Evolutionary conservation across 2,797 vertebrate species (phyloP), one percentile per base, ranked within the genome.

Genomic region (Parauchenoglanis punctatus): DNA sequence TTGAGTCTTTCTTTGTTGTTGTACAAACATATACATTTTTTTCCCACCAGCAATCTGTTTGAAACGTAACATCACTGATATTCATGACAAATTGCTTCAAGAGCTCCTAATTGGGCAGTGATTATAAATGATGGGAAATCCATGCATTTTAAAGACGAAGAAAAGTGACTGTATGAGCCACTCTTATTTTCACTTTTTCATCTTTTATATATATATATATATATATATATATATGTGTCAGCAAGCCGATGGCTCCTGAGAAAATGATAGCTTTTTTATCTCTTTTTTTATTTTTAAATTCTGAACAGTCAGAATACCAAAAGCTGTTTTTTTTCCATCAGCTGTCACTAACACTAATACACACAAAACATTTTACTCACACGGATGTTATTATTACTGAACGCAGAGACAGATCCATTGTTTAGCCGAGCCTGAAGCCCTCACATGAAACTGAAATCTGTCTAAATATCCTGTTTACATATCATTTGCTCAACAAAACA

Each of bases 121-220:
- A 59, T 84, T 68, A 84, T 88, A 77, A 84, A 87, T 86, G 72
- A 85, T 85, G 56, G 75, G 89, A 87, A 77, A 81, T 44, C 52
- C 46, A 63, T 83, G 86, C 77, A 31, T 44, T 83, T 84, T 7
- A 67, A 40, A 31, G 87, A 82, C n/a, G 40, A 68, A 49, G 40
- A 17, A 68, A 67, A 7, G 56, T 20, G 54, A 52, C 1, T 59
- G 67, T 72, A 28, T 40, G 20, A 68, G n/a, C 28, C 3, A 17
- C 18, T 84, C 28, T 73, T 44, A 65, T 68, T 68, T 73, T 44
- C n/a, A 28, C 70, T 25, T 3, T 44, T 61, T 80, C 25, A 75
- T 80, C 28, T 85, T 84, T 54, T 58, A 90, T 58, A n/a, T n/a
- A n/a, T n/a, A n/a, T n/a, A n/a, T n/a, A n/a, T n/a, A n/a, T n/a